A percentile compares a stretch with the other conserved stretches of the same genome.
Conservation (phyloP, 2,113 vertebrate genomes). For the Tychaedon coryphoeus region DNA sequence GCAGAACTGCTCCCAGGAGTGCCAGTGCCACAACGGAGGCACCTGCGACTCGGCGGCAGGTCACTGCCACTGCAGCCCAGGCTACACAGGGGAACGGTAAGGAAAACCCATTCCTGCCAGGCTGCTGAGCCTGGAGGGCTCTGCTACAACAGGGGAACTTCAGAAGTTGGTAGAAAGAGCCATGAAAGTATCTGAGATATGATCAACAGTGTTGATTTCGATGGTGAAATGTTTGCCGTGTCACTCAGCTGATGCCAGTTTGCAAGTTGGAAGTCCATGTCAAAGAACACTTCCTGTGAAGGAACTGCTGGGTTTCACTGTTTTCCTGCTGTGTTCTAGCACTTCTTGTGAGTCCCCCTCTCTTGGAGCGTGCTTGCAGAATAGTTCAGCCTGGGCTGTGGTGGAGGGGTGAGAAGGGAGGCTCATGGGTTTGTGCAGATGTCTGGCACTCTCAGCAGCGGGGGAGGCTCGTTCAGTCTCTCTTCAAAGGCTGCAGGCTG, state of each 20-base stretch:
- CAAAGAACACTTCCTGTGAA: neutral
- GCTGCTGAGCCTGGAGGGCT: neutral
- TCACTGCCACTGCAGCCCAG: constrained; percentile 87
- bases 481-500: neutral
- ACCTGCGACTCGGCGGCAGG: constrained; percentile 80
- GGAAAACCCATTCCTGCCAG: neutral
- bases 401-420: neutral
- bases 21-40: constrained; percentile 94
- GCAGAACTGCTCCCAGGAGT: constrained; percentile 93
- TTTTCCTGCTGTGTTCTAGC: neutral
- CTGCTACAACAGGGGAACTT: neutral
- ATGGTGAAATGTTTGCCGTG: neutral
- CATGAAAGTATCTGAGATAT: neutral
- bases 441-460: neutral
- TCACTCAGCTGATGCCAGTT: neutral
- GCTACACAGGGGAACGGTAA: constrained; percentile 91
- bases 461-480: neutral
- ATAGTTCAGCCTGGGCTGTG: neutral
- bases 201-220: rapidly evolving
- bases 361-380: neutral
- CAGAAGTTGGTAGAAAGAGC: neutral
- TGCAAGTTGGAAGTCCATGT: neutral
- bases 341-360: neutral
- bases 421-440: neutral
- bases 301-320: neutral